Evolutionary conservation across 2,797 vertebrate genomes (phyloP), one percentile per base, ranked within the genome.

Genomic region (Percopsis omiscomaycus): DNA sequence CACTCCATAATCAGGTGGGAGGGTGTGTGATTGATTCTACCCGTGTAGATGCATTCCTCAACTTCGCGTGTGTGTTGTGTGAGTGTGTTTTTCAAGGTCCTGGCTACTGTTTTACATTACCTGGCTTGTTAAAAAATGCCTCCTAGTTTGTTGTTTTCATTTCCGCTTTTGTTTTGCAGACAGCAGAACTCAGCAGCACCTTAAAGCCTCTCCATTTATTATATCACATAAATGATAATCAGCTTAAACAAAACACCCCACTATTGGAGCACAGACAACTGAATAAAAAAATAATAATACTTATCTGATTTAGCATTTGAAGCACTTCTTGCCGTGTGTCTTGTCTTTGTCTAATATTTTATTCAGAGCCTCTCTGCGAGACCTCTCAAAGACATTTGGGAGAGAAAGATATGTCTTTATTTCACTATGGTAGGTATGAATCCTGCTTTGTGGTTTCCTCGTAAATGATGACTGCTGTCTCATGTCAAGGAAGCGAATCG

Each of bases 1-100:
- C 89, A 92, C 88, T 80, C 80, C 75, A 78, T 90, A 92, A 92
- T 92, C 88, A 92, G 80, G 75, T 87, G 75, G 69, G 67, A 57
- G 55, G 64, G 61, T 54, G 67, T 64, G 74, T 73, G 79, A 84
- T 80, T 85, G 84, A 86, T 87, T 81, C 66, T 63, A 69, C 69
- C 68, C 54, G 27, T 68, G 64, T 71, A 71, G 73, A 69, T 74
- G 73, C 68, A 61, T 73, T 71, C 49, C 54, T 71, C 53, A 32
- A 11, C 15, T 15, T 48, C 45, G 48, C 49, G 46, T 50, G 59
- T 37, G 27, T 50, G 59, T 30, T 49, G 46, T 49, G 58, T 49
- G 58, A n/a, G 27, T 50, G 37, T 68, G 44, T 69, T 78, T 77
- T 57, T 59, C 61, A 59, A 44, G 62, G 37, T 64, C 66, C 32